phyloP scores from a whole-genome alignment of 2,797 vertebrate genomes.

The Sebastes diploproa region DNA sequence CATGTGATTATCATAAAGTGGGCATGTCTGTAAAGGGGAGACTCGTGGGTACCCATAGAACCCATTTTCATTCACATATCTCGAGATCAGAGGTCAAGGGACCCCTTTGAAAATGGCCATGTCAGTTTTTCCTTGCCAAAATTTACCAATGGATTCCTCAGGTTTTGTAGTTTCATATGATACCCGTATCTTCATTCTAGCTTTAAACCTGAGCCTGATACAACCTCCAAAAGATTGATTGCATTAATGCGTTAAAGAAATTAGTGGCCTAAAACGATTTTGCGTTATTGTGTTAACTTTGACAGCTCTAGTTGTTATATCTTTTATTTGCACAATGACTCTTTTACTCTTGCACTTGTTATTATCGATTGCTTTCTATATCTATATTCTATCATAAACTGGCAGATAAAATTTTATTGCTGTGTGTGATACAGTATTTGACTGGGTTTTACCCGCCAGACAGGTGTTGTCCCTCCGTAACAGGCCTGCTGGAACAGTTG shows the following conservation, averaged over 20 bases:
- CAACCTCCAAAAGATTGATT: neutral
- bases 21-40: no score
- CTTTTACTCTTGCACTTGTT: neutral
- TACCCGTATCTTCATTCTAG: neutral
- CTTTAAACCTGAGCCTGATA: neutral
- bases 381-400: neutral
- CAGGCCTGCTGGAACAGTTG: slow-evolving; percentile 36
- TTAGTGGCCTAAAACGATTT: neutral
- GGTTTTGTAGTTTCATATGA: no score
- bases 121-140: no score
- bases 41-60: no score
- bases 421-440: slow-evolving; percentile 1
- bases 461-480: slow-evolving; percentile 11
- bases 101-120: no score
- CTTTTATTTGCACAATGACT: neutral
- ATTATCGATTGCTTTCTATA: neutral
- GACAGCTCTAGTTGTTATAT: neutral
- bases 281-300: neutral
- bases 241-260: neutral
- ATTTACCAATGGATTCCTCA: no score
- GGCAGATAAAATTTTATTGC: neutral
- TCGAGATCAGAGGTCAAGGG: no score
- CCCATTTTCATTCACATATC: no score
- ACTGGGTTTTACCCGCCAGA: slow-evolving; percentile 7
- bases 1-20: no score